These are phyloP conservation scores for Drosophila affinis DNA, from an alignment of 2,888 invertebrate species.

Conservation along the genomic window DNA sequence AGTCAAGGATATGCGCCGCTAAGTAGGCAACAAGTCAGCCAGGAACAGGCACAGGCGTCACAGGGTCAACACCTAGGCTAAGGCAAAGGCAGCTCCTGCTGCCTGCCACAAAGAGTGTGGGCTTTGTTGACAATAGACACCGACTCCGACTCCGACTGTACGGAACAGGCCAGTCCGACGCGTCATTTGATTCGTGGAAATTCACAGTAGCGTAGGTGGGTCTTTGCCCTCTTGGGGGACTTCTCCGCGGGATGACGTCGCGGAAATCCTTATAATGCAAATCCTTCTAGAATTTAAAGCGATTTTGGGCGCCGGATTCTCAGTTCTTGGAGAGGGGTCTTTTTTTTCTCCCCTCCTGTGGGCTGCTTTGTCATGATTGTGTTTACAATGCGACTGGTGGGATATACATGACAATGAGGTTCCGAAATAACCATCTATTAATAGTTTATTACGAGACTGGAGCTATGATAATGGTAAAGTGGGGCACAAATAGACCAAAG, in stretches of 20 bases:
- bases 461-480: not conserved
- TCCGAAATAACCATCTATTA: not conserved
- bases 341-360: not conserved
- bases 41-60: slow-evolving; percentile 25
- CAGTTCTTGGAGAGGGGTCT: not conserved
- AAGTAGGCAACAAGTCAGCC: slow-evolving; percentile 60
- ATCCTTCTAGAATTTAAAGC: not conserved
- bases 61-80: slow-evolving; percentile 3
- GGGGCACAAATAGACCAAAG: not conserved
- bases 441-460: not conserved
- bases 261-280: slow-evolving; percentile 36
- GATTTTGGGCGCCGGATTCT: not conserved
- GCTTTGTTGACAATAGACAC: slow-evolving; percentile 29
- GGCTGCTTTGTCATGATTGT: not conserved
- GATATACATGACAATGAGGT: not conserved
- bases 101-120: not conserved
- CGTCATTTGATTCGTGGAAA: slow-evolving; percentile 55
- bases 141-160: not conserved
- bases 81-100: slow-evolving; percentile 17
- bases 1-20: slow-evolving; percentile 46
- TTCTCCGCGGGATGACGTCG: slow-evolving; percentile 22
- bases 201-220: slow-evolving; percentile 41
- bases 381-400: too few species aligned
- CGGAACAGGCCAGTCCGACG: slow-evolving; percentile 27
- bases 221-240: not conserved